Evolutionary conservation across 2,888 invertebrate species (phyloP), one percentile per base, ranked within the genome.

Genomic region (Eubasilissa splendida): DNA sequence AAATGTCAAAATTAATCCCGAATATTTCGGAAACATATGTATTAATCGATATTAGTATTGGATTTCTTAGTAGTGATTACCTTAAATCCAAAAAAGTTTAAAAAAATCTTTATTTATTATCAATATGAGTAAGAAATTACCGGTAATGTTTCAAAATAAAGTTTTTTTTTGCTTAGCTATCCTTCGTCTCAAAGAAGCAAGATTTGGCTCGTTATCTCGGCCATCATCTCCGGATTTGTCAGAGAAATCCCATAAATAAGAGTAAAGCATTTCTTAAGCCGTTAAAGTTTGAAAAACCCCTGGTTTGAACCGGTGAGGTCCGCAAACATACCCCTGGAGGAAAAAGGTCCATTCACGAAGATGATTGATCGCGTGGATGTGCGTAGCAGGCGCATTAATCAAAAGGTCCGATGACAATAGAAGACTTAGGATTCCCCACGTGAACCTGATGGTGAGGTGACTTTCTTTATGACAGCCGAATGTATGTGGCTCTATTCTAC

Each of bases 361-460:
- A 42, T 63, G 63, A 63, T 63, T 63, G 63, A 63, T 63, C 33
- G 63, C 63, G 63, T 63, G 63, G 63, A 63, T 63, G 63, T 63
- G 63, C 63, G 63, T 42, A 63, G 12, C 42, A 42, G 63, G 33
- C 63, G n/a, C 63, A 63, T 63, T 63, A 63, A 63, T 63, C 63
- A 63, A 63, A 63, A 63, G 63, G 63, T 9, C 63, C 63, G 63
- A 63, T 63, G 63, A 63, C 63, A 63, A 63, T 63, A 31, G 63
- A 12, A 31, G 63, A 63, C 31, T 63, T 63, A 31, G 63, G 63
- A 33, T 31, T 63, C 42, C 63, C 63, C 33, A 63, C 12, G n/a
- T 42, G 63, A 63, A 63, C 42, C 63, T 63, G 63, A 63, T 42
- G 22, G 63, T 11, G 42, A 63, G 63, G 63, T 63, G 63, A 63